Conservation (phyloP, 2,113 vertebrate species). For the Eptesicus fuscus region DNA sequence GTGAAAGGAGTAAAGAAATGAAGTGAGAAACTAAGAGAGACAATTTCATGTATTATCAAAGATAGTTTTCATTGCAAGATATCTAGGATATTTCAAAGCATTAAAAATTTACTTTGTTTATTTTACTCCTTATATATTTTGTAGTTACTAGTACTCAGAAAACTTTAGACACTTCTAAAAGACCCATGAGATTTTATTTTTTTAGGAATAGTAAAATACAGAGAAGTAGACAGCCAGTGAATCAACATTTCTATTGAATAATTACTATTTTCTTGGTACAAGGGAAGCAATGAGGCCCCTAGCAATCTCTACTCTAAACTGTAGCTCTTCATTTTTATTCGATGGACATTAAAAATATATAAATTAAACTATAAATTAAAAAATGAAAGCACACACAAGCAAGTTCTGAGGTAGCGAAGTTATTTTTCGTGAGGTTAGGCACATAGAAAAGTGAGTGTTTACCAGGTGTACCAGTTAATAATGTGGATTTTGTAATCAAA, state of each 20-base stretch:
- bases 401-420: background rate
- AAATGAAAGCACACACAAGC: background rate
- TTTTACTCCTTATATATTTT: background rate
- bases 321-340: background rate
- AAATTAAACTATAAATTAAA: background rate
- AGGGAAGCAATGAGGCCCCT: background rate
- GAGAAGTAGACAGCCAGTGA: background rate
- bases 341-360: background rate
- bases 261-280: background rate
- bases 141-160: background rate
- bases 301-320: background rate
- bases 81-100: background rate
- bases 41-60: background rate
- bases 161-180: background rate
- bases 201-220: background rate
- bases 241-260: background rate
- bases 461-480: too few relatives aligned
- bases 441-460: background rate
- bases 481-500: too few relatives aligned
- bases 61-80: background rate
- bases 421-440: background rate
- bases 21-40: background rate
- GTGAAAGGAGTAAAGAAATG: background rate
- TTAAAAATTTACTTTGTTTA: background rate
- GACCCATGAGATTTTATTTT: background rate